Evolutionary conservation across 1,140 invertebrate genomes (phyloP).

Genomic region (Galendromus occidentalis): DNA sequence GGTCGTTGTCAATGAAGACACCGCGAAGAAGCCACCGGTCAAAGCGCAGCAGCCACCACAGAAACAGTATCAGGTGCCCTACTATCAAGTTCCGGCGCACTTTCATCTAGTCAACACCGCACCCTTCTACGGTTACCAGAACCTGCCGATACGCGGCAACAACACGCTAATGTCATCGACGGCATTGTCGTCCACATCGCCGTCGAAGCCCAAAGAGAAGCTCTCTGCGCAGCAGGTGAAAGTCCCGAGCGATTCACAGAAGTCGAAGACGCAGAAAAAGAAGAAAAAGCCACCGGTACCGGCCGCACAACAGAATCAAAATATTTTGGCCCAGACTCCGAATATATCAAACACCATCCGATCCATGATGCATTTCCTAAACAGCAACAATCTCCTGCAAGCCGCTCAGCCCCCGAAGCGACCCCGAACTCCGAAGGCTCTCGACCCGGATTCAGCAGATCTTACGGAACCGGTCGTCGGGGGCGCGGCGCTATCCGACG

Average conservation of each 20-base stretch:
- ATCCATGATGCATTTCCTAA: slow-evolving; percentile 1
- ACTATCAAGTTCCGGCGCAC: not conserved
- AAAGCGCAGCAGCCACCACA: not conserved
- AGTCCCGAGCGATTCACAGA: not conserved
- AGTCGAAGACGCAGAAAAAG: not conserved
- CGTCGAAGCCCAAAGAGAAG: not conserved
- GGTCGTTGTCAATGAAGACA: not conserved
- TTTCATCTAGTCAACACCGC: too few species aligned
- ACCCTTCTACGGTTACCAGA: too few species aligned
- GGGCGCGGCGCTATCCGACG: too few species aligned
- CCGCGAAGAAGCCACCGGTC: not conserved
- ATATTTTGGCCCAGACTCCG: not conserved
- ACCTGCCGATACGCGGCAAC: not conserved
- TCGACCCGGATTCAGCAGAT: not conserved
- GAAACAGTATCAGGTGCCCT: not conserved
- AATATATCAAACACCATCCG: not conserved
- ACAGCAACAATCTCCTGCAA: not conserved
- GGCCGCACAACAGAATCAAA: not conserved
- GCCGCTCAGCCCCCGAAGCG: not conserved
- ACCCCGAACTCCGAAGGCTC: not conserved
- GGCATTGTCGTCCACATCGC: not conserved
- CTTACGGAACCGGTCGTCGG: too few species aligned
- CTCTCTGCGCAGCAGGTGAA: not conserved
- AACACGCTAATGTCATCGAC: not conserved
- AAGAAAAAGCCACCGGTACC: not conserved